Conservation (phyloP, 2,113 vertebrate species). For the Aepyceros melampus region DNA sequence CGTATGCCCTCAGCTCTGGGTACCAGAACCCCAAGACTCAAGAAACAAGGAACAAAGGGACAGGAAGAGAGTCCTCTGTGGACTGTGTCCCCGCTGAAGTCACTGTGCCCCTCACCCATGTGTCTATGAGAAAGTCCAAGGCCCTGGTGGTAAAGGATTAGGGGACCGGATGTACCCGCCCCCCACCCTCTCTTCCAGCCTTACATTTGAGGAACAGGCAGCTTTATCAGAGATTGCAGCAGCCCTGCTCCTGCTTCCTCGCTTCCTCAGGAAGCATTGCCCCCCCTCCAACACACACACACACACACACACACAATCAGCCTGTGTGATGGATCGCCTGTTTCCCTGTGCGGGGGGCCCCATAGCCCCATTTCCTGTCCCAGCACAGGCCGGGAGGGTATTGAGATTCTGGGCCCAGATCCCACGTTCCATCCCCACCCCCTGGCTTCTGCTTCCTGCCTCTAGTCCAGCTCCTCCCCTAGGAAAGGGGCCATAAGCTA, state of each 20-base stretch:
- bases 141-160: not conserved
- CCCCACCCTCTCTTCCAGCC: not conserved
- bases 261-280: slow-evolving; percentile 71
- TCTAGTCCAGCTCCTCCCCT: slow-evolving; percentile 29
- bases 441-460: slow-evolving; percentile 35
- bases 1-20: not conserved
- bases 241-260: slow-evolving; percentile 59
- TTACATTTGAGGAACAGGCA: slow-evolving; percentile 20
- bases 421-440: slow-evolving; percentile 46
- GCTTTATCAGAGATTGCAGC: slow-evolving; percentile 56
- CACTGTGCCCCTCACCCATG: not conserved
- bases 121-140: not conserved
- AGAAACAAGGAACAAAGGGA: not conserved
- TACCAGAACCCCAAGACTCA: not conserved
- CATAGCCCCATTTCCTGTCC: slow-evolving; percentile 69
- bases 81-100: not conserved
- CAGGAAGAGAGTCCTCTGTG: not conserved
- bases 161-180: not conserved
- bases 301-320: not conserved
- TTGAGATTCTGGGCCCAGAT: slow-evolving; percentile 55
- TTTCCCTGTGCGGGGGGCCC: slow-evolving; percentile 60
- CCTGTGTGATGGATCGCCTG: slow-evolving; percentile 52
- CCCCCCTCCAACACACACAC: not conserved
- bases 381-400: slow-evolving; percentile 30
- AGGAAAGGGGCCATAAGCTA: slow-evolving; percentile 25